These are phyloP conservation scores for Atlantisia rogersi DNA, from an alignment of 2,113 vertebrate genomes.

Conservation along the genomic window DNA sequence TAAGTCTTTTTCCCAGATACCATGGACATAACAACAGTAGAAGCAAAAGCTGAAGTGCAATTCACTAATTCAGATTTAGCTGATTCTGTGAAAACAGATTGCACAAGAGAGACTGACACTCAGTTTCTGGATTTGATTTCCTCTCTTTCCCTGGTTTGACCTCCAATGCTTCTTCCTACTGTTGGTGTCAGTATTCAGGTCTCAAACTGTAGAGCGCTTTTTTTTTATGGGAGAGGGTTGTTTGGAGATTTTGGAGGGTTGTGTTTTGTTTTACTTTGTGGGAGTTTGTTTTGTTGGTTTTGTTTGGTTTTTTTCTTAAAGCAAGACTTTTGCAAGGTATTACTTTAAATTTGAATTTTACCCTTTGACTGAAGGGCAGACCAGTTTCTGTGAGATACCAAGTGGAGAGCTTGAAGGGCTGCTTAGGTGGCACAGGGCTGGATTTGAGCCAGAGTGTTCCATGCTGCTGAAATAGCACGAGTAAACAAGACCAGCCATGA, in stretches of 20 bases:
- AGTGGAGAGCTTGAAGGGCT: not conserved
- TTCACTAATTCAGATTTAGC: slow-evolving; percentile 7
- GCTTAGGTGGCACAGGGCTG: fast-evolving
- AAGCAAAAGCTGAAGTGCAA: slow-evolving; percentile 21
- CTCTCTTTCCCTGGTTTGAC: not conserved
- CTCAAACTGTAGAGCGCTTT: not conserved
- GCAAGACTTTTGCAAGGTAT: not conserved
- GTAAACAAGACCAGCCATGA: not conserved
- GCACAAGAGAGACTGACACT: not conserved
- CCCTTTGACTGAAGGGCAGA: not conserved
- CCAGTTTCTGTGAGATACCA: not conserved
- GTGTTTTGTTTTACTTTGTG: not conserved
- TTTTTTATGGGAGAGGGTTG: not conserved
- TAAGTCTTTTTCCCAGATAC: slow-evolving; percentile 52
- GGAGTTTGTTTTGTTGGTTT: not conserved
- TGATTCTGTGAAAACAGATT: slow-evolving; percentile 4
- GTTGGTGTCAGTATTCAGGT: not conserved
- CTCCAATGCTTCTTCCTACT: not conserved
- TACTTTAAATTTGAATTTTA: not conserved
- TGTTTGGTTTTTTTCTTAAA: not conserved
- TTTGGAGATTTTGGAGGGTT: fast-evolving
- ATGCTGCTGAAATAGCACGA: not conserved
- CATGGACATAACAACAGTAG: not conserved
- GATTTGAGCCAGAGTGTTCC: not conserved
- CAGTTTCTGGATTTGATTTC: slow-evolving; percentile 66